phyloP scores from a whole-genome alignment of 1,140 invertebrate species.

The Druon quercuslanigerum region DNA sequence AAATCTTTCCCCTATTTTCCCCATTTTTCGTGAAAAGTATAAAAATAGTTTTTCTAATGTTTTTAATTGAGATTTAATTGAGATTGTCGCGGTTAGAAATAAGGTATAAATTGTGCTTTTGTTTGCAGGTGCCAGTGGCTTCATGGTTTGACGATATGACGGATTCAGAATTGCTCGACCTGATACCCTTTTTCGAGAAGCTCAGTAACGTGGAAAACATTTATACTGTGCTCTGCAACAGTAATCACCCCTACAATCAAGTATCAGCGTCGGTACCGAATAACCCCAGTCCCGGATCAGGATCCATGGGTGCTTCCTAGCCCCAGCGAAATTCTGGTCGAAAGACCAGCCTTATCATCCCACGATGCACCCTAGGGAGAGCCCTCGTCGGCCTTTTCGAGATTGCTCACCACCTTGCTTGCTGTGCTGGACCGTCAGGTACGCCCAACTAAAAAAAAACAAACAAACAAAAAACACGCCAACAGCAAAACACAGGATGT shows the following conservation, averaged over 20 bases:
- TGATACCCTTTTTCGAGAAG: constrained; percentile 97
- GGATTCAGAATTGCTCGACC: constrained; percentile 94
- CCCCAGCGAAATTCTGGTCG: constrained; percentile 69
- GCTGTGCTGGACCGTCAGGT: constrained; percentile 18
- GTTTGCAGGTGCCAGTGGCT: constrained; percentile 91
- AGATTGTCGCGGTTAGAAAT: too few species aligned
- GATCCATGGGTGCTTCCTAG: constrained; percentile 71
- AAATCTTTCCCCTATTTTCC: too few species aligned
- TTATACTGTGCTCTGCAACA: constrained; percentile 93
- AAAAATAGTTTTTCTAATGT: too few species aligned
- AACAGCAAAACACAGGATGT: background rate
- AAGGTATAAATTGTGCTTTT: background rate
- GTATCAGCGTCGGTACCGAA: constrained; percentile 61
- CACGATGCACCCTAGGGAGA: constrained; percentile 68
- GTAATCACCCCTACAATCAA: constrained; percentile 87
- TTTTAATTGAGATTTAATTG: too few species aligned
- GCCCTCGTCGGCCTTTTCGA: constrained; percentile 62
- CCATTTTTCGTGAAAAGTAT: too few species aligned
- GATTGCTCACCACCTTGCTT: constrained; percentile 60
- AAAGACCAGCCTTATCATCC: constrained; percentile 62
- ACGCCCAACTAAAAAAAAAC: background rate
- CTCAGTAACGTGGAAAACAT: constrained; percentile 95
- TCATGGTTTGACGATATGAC: constrained; percentile 99
- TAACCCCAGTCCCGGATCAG: constrained; percentile 67
- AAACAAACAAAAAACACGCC: too few species aligned